Evolutionary conservation across 1,140 invertebrate species (phyloP).

Genomic region (Drosophila ohnishii): DNA sequence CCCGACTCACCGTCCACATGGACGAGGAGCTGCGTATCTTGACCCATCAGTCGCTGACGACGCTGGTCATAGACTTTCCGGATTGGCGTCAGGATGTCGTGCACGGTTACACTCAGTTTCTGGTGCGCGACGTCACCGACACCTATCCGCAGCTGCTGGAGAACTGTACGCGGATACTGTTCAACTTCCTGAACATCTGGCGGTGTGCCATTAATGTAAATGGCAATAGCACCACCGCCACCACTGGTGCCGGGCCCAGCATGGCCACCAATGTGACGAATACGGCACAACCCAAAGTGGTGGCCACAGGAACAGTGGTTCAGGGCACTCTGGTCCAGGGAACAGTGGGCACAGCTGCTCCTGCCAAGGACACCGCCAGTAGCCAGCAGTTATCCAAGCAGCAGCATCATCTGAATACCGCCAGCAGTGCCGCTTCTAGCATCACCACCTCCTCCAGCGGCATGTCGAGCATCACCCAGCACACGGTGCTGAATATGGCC

Average conservation of each 20-base stretch:
- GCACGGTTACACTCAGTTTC: constrained; percentile 96
- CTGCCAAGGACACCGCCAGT: constrained; percentile 71
- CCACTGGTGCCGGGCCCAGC: constrained; percentile 11
- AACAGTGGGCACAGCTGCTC: constrained; percentile 14
- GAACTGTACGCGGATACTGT: constrained; percentile 95
- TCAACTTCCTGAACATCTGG: constrained; percentile 97
- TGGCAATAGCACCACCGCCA: constrained; percentile 33
- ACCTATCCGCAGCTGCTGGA: constrained; percentile 95
- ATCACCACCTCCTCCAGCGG: constrained; percentile 79
- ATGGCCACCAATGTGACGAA: constrained; percentile 5
- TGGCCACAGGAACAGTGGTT: constrained; percentile 20
- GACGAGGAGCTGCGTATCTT: constrained; percentile 94
- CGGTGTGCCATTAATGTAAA: constrained; percentile 88
- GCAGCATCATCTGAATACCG: constrained; percentile 78
- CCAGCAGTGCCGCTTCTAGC: constrained; percentile 77
- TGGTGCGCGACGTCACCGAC: constrained; percentile 95
- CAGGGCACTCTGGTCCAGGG: constrained; percentile 29
- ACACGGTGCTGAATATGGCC: constrained; percentile 75
- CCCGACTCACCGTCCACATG: constrained; percentile 95
- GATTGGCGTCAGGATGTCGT: constrained; percentile 99
- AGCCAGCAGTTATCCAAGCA: constrained; percentile 77
- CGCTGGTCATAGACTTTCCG: constrained; percentile 96
- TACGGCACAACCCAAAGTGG: constrained; percentile 6
- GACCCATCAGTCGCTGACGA: constrained; percentile 98
- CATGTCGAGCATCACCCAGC: constrained; percentile 79